phyloP scores from a whole-genome alignment of 1,140 invertebrate genomes.

The Drosophila fuyamai region DNA sequence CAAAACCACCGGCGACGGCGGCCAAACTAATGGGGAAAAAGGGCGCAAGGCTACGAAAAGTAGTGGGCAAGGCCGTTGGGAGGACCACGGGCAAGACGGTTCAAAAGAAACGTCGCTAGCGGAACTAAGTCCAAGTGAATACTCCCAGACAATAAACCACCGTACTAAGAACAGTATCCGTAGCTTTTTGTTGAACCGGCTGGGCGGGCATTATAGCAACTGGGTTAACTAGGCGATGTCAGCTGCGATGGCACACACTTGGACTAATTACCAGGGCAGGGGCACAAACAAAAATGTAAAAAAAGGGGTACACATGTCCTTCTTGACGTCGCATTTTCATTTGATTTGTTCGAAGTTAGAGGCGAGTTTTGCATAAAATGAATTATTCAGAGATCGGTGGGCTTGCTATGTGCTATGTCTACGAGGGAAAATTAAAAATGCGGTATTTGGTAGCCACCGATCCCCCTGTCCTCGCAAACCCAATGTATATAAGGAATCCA shows the following conservation, averaged over 20 bases:
- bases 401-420: slow-evolving; percentile 46
- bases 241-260: slow-evolving; percentile 46
- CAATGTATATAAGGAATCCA: slow-evolving; percentile 62
- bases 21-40: neutral
- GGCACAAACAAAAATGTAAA: slow-evolving; percentile 15
- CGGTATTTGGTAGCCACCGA: slow-evolving; percentile 36
- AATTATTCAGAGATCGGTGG: slow-evolving; percentile 65
- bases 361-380: slow-evolving; percentile 58
- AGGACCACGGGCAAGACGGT: neutral
- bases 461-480: slow-evolving; percentile 4
- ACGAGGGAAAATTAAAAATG: slow-evolving; percentile 59
- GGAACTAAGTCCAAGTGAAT: neutral
- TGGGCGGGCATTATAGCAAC: slow-evolving; percentile 13
- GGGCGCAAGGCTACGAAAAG: neutral
- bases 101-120: neutral
- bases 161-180: neutral
- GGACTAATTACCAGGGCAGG: slow-evolving; percentile 62
- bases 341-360: slow-evolving; percentile 44
- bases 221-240: slow-evolving; percentile 49
- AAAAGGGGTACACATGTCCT: slow-evolving; percentile 29
- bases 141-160: neutral
- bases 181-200: slow-evolving; percentile 35
- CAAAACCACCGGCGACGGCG: neutral
- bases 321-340: slow-evolving; percentile 46
- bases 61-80: too few species aligned